Evolutionary conservation across 2,113 vertebrate genomes (phyloP).

Genomic region (Calonectris borealis): DNA sequence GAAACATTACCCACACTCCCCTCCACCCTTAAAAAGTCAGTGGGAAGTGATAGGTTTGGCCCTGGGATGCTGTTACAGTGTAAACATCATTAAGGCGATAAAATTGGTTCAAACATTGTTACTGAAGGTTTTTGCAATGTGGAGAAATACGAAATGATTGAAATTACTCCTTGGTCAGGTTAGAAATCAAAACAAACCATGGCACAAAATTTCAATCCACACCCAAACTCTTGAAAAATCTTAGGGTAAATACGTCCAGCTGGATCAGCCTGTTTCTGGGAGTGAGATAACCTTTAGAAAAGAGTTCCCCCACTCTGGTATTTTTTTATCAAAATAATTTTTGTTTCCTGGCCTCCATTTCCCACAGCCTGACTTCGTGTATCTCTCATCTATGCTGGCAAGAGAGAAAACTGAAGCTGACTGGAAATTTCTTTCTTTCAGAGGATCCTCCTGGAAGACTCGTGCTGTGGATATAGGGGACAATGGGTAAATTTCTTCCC

Average conservation of each 20-base stretch:
- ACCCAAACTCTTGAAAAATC: background rate
- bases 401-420: background rate
- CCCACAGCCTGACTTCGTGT: background rate
- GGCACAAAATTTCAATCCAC: background rate
- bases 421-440: background rate
- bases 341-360: background rate
- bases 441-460: background rate
- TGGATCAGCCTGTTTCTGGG: background rate
- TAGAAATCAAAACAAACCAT: background rate
- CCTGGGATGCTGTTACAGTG: constrained; percentile 9
- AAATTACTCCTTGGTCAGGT: constrained; percentile 29
- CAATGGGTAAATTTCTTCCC: background rate
- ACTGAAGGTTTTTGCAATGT: constrained; percentile 37
- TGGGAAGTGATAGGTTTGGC: constrained; percentile 51
- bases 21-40: constrained; percentile 24
- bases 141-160: constrained; percentile 25
- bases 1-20: constrained; percentile 51
- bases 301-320: background rate
- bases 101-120: constrained; percentile 52
- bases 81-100: constrained; percentile 34
- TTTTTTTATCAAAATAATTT: background rate
- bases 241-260: background rate
- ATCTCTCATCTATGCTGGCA: background rate
- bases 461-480: background rate
- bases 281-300: background rate